phyloP scores from a whole-genome alignment of 2,797 vertebrate genomes.

The Bucorvus abyssinicus region DNA sequence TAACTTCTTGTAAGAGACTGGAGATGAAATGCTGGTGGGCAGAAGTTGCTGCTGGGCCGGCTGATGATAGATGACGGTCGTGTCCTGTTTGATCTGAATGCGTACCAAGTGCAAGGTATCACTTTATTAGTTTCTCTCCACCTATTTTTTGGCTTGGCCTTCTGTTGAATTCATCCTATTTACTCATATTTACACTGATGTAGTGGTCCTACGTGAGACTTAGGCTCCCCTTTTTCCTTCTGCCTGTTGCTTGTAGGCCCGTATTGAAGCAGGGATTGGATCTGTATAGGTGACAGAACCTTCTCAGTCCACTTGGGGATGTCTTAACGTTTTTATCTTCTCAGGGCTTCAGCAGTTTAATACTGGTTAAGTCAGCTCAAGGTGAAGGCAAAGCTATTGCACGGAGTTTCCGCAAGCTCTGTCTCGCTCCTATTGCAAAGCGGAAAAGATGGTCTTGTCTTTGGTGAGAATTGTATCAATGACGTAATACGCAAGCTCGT shows the following conservation, averaged over 20 bases:
- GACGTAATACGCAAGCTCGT: neutral
- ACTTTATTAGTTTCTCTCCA: neutral
- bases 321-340: neutral
- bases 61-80: neutral
- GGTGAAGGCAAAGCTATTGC: slow-evolving; percentile 51
- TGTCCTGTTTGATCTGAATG: neutral
- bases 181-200: slow-evolving; percentile 47
- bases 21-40: slow-evolving; percentile 18
- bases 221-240: neutral
- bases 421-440: slow-evolving; percentile 32
- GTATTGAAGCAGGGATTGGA: neutral
- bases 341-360: slow-evolving; percentile 3
- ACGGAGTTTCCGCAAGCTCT: neutral
- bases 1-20: neutral
- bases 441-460: slow-evolving; percentile 57
- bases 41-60: neutral
- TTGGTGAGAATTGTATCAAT: slow-evolving; percentile 71
- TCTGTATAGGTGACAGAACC: neutral
- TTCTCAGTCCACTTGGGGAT: neutral
- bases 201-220: neutral
- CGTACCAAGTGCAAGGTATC: slow-evolving; percentile 3
- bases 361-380: neutral
- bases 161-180: neutral
- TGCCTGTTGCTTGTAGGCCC: neutral
- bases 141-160: slow-evolving; percentile 40